Percentiles rank a stretch among this genome's conserved stretches.
These are phyloP conservation scores for Scaptomyza cyrtandrae DNA, from an alignment of 2,888 invertebrate species.

Conservation along the genomic window DNA sequence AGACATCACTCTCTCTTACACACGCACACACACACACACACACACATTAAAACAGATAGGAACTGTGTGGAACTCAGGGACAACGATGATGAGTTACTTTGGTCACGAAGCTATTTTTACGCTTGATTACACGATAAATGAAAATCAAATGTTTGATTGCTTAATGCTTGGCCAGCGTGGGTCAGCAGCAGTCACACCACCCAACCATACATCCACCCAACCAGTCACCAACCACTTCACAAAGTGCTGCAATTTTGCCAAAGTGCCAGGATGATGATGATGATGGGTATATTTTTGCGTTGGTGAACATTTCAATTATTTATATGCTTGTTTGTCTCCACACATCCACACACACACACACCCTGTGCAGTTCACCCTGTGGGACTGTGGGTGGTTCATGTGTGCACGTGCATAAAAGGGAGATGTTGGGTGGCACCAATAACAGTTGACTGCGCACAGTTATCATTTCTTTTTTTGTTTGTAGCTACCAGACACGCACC, in stretches of 20 bases:
- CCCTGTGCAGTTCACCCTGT: neutral
- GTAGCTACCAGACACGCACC: constrained; percentile 46
- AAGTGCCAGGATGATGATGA: constrained; percentile 48
- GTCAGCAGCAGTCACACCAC: constrained; percentile 33
- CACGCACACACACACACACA: constrained; percentile 18
- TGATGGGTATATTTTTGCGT: constrained; percentile 22
- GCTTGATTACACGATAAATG: constrained; percentile 81
- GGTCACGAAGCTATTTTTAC: constrained; percentile 80
- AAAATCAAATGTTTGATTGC: constrained; percentile 81
- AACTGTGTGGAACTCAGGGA: constrained; percentile 31
- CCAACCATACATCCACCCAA: constrained; percentile 12
- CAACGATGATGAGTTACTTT: constrained; percentile 76
- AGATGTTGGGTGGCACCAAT: constrained; percentile 20
- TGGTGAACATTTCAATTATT: constrained; percentile 77
- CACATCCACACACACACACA: constrained; percentile 1
- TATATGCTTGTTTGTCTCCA: constrained; percentile 75
- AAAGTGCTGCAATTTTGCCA: constrained; percentile 72
- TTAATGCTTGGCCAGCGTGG: constrained; percentile 61
- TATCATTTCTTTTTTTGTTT: constrained; percentile 53
- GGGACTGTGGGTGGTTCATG: constrained; percentile 22
- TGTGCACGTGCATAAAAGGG: constrained; percentile 49
- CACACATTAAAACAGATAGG: neutral
- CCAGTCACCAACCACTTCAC: constrained; percentile 31
- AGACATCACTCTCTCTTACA: constrained; percentile 18
- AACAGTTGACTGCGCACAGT: constrained; percentile 75